Evolutionary conservation across 2,113 vertebrate species (phyloP), one percentile per base, ranked within the genome.

Genomic region (Falcunculus frontatus): DNA sequence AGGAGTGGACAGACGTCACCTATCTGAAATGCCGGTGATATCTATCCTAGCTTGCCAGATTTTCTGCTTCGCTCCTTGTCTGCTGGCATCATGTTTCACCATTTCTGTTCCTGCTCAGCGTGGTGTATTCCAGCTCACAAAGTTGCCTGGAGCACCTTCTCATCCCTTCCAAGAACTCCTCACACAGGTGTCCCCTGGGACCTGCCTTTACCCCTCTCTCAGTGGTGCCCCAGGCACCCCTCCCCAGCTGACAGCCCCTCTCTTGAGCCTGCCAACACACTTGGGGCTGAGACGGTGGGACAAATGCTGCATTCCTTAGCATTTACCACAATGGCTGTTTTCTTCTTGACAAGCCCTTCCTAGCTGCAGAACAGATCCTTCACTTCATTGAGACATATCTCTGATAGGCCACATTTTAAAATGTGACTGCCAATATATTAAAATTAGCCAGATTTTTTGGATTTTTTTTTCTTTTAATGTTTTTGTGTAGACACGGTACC

Each of bases 61-160:
- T 82, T 87, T 75, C 52, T 69, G 49, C 37, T 72, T 68, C 4
- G 2, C 21, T 46, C 37, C 46, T 56, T 73, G 30, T 47, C 70
- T 33, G 16, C 32, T 3, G 3, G 64, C 13, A 1, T 33, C 84
- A 41, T 3, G 0, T 87, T 76, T 87, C 70, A 59, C 33, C 19
- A 4, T 57, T 87, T 57, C 9, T 5, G 32, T 17, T 16, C 32
- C 59, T 0, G 1, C 25, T 68, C 37, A 44, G 67, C 0, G 0
- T 9, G 4, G 5, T 4, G 1, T 25, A 16, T 81, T 72, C 44
- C 52, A 68, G 47, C 52, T 47, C 26, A 37, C 14, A 35, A 7
- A 13, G 29, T n/a, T 73, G 41, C 53, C n/a, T 7, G 2, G 10
- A 6, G 20, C 49, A 13, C 29, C 13, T 53, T 80, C 50, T 85